These are phyloP conservation scores for Ophion costatus DNA, from an alignment of 2,888 invertebrate genomes.

Conservation along the genomic window DNA sequence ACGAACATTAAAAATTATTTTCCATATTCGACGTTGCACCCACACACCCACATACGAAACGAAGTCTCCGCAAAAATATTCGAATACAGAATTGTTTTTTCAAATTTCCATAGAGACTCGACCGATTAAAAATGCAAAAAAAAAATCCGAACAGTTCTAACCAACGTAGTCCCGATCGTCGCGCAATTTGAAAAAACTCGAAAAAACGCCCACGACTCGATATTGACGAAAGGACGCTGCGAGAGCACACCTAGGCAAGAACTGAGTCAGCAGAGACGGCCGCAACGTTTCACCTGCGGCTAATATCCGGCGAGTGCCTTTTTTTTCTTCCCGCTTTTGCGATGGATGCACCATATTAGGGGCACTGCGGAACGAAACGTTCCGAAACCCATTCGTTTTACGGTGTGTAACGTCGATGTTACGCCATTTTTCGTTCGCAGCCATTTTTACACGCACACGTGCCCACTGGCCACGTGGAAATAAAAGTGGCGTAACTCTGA, in stretches of 20 bases:
- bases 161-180: no score
- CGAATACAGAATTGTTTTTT: no score
- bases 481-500: conserved; percentile 4
- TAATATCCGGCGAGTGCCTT: conserved; percentile 36
- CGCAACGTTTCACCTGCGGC: conserved; percentile 48
- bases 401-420: background rate
- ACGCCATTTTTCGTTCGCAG: conserved; percentile 6
- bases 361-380: background rate
- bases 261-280: conserved; percentile 43
- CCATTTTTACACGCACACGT: background rate
- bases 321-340: conserved; percentile 40
- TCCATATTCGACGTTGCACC: no score
- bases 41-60: no score
- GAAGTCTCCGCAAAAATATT: no score
- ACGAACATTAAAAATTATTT: no score
- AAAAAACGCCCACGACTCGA: no score
- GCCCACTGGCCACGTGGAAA: background rate
- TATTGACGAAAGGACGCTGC: conserved; percentile 11
- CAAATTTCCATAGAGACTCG: no score
- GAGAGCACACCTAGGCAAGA: conserved; percentile 35
- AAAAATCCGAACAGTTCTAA: no score
- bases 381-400: conserved; percentile 15
- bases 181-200: no score
- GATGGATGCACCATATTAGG: conserved; percentile 1
- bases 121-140: no score